Evolutionary conservation across 2,113 vertebrate species (phyloP).

Genomic region (Eulacestoma nigropectus): DNA sequence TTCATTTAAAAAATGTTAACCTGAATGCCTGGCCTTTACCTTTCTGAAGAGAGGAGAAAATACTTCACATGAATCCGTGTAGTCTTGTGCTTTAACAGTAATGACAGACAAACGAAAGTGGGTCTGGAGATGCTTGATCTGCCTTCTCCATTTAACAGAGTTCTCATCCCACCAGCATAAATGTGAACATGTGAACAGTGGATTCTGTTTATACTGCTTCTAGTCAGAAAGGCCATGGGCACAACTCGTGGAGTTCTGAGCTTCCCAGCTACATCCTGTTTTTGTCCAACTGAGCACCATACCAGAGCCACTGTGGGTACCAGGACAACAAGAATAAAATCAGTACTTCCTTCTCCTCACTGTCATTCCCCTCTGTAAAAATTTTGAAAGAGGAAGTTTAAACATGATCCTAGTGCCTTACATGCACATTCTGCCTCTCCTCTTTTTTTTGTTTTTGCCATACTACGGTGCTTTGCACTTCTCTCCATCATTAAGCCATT

Average conservation of each 20-base stretch:
- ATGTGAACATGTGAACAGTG: neutral
- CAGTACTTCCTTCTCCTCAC: neutral
- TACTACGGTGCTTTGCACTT: slow-evolving; percentile 42
- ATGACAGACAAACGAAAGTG: neutral
- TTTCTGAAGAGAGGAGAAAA: neutral
- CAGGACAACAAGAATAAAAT: neutral
- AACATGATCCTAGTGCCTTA: neutral
- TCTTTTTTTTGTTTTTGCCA: neutral
- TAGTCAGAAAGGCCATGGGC: neutral
- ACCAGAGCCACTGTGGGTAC: neutral
- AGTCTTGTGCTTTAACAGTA: neutral
- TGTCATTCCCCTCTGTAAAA: neutral
- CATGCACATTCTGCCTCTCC: neutral
- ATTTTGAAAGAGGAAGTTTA: neutral
- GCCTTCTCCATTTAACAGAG: neutral
- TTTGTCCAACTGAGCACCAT: neutral
- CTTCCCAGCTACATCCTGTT: accelerated
- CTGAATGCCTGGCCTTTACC: neutral
- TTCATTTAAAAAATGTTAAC: neutral
- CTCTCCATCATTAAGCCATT: slow-evolving; percentile 62
- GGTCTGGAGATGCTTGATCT: neutral
- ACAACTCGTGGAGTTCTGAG: neutral
- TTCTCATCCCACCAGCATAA: neutral
- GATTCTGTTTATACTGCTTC: neutral
- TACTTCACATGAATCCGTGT: neutral